Evolutionary conservation across 2,888 invertebrate species (phyloP).

Genomic region (Andricus quercusramuli): DNA sequence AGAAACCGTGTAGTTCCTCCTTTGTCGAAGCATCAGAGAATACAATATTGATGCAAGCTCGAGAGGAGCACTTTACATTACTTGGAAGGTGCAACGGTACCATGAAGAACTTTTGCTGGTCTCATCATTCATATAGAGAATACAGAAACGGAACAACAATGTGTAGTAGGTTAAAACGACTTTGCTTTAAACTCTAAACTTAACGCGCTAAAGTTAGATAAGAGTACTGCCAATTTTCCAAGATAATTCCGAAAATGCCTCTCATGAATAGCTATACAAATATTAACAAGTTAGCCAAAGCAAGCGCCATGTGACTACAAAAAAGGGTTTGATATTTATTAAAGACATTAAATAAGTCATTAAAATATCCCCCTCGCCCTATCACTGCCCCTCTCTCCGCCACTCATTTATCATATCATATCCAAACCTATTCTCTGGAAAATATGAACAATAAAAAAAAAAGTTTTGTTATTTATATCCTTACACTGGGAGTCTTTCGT

Average conservation of each 20-base stretch:
- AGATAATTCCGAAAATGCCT: neutral
- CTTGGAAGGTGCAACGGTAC: neutral
- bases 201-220: neutral
- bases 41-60: neutral
- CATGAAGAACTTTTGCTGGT: neutral
- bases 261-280: neutral
- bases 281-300: no score
- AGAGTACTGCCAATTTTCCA: neutral
- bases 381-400: no score
- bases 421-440: no score
- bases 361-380: no score
- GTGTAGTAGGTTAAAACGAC: neutral
- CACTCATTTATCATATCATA: no score
- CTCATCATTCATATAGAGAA: neutral
- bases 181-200: neutral
- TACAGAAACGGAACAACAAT: neutral
- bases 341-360: no score
- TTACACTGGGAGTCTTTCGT: no score
- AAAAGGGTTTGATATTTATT: no score
- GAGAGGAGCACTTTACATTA: neutral
- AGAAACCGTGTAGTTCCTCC: neutral
- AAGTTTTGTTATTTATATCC: no score
- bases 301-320: no score
- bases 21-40: constrained; percentile 1
- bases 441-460: no score